Percentiles rank a stretch among this genome's conserved stretches.
phyloP scores from a whole-genome alignment of 1,140 invertebrate genomes.

The Nylanderia fulva region DNA sequence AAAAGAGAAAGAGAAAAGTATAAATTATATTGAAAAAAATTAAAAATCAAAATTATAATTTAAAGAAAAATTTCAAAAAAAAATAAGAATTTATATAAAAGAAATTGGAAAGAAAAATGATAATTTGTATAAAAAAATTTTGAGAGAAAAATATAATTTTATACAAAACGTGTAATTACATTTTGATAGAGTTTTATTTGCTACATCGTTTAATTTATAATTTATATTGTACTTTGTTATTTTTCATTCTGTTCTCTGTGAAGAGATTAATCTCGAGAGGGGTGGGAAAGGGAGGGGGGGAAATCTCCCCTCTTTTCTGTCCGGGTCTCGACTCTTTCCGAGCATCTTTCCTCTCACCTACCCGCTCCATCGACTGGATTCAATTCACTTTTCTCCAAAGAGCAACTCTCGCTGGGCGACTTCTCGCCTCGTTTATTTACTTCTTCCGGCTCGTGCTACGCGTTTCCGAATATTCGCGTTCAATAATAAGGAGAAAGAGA shows the following conservation, averaged over 20 bases:
- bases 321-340: slow-evolving; percentile 49
- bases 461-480: slow-evolving; percentile 50
- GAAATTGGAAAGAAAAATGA: background rate
- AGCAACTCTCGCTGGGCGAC: slow-evolving; percentile 51
- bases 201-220: slow-evolving; percentile 68
- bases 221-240: slow-evolving; percentile 71
- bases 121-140: slow-evolving; percentile 2
- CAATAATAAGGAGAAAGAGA: no score
- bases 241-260: slow-evolving; percentile 54
- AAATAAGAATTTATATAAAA: no score
- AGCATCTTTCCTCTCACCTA: slow-evolving; percentile 48
- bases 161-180: background rate
- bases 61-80: no score
- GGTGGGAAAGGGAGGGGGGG: background rate
- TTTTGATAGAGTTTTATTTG: slow-evolving; percentile 42
- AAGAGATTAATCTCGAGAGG: slow-evolving; percentile 63
- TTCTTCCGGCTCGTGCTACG: slow-evolving; percentile 48
- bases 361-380: slow-evolving; percentile 52
- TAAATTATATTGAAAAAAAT: no score
- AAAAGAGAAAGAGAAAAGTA: background rate
- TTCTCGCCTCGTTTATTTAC: slow-evolving; percentile 61
- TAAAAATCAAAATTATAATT: no score
- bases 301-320: background rate
- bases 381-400: slow-evolving; percentile 63
- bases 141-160: slow-evolving; percentile 50